Evolutionary conservation across 1,140 invertebrate species (phyloP), one percentile per base, ranked within the genome.

Genomic region (Philotrypesis tridentata): DNA sequence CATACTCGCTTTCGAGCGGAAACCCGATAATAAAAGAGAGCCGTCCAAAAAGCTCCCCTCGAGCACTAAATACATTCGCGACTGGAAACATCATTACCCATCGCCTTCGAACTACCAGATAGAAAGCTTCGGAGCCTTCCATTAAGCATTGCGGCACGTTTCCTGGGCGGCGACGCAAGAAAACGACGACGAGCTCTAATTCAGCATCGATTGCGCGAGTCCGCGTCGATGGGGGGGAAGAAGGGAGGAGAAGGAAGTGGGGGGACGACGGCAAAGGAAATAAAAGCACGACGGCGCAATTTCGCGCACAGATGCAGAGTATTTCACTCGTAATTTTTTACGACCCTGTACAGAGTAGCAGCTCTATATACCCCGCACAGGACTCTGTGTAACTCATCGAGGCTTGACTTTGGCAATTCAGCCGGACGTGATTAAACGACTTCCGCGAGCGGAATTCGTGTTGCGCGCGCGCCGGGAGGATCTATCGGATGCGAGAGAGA

Each of bases 131-230:
- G 37, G 40, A 11, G 33, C 74, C n/a, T 76, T 63, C 60, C 74
- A 76, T 76, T 76, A 76, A 76, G 74, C 60, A 65, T 40, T n/a
- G 60, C 31, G 60, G 61, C 74, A 76, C 74, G 60, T 76, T 74
- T 74, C 60, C 55, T 65, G 23, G 48, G n/a, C 48, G 48, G 55
- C 60, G 31, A 63, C 74, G 33, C 74, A 65, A 65, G 74, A 65
- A 74, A 27, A 73, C 33, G 37, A 23, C 72, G 60, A 61, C 72
- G 60, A 37, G 17, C 17, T 76, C 40, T 76, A 76, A 76, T 76
- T 76, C 33, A 76, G 29, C n/a, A 60, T 37, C 74, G 74, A 75
- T 75, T 37, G n/a, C 40, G 40, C 40, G 40, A 43, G 40, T 43
- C 48, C 48, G 48, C 4, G 48, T n/a, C n/a, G n/a, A n/a, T n/a